A percentile compares a stretch with the other conserved stretches of the same genome.
Conservation (phyloP, 2,888 invertebrate species). For the Adineta ricciae region DNA sequence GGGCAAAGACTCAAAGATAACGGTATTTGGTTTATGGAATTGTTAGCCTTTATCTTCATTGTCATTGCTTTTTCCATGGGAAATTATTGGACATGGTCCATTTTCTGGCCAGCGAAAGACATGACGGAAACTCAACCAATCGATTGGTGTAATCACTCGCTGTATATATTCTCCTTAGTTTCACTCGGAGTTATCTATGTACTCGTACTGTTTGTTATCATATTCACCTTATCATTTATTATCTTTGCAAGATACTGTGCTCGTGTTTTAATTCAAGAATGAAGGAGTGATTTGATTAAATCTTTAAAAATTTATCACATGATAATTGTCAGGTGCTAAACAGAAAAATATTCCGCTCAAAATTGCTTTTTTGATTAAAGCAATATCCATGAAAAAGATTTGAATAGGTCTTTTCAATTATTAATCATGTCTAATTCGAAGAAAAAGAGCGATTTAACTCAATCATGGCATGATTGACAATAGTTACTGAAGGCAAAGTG, state of each 20-base stretch:
- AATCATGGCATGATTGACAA: background rate
- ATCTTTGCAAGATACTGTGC: slow-evolving; percentile 19
- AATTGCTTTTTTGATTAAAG: too few species aligned
- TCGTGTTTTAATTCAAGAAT: background rate
- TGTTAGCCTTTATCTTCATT: background rate
- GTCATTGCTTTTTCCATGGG: background rate
- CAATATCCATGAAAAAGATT: background rate
- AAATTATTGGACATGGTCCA: slow-evolving; percentile 19
- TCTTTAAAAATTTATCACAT: background rate
- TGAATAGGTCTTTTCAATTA: background rate
- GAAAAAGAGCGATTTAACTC: background rate
- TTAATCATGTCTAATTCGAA: background rate
- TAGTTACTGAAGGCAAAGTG: background rate
- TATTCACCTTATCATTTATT: background rate
- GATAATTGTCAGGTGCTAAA: too few species aligned
- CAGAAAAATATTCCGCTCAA: too few species aligned
- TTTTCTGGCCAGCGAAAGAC: background rate
- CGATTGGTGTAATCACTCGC: background rate
- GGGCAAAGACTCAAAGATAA: background rate
- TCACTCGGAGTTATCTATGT: background rate
- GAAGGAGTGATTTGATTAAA: background rate
- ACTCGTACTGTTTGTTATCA: background rate
- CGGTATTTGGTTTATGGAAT: slow-evolving; percentile 18
- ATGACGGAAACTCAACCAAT: background rate
- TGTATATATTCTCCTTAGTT: background rate